Base-by-base conservation (phyloP, 2,797 vertebrate genomes). In the Amphiprion clarkii region DNA sequence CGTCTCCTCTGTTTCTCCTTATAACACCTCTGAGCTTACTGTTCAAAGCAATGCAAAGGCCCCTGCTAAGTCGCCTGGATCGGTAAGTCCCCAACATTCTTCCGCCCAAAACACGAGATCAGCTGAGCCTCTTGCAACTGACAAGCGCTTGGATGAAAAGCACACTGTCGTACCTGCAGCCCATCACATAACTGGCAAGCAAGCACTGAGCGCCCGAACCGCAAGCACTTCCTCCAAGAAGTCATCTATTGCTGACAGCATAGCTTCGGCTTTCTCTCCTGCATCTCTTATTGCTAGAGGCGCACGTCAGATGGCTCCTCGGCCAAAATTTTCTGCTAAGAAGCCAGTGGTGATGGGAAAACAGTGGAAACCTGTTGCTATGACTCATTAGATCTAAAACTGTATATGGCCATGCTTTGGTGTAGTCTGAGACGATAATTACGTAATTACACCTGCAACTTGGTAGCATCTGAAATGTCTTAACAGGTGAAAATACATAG, bases 241-340 rank as follows among this genome's bases (percentile, higher is more conserved):
- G 88, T 87, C 86, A 48, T 84, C 81, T 67, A 21, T 68, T 33
- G 82, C 58, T 79, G 75, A 86, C 62, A 85, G 66, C 90, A 85
- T 94, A 76, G 88, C 87, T 81, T 79, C 74, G 58, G 86, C 89
- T 74, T 93, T 89, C 74, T 91, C 92, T 78, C 88, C 93, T 57
- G 90, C 91, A 69, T 89, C 92, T 80, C 92, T 91, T 87, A 92
- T 93, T 73, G 92, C 95, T 67, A 81, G 91, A 84, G 90, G 87
- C 44, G 86, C 83, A 63, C 90, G 95, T 84, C 96, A 96, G 87
- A 92, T 96, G 90, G 96, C 97, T 86, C 98, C 98, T 0, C 95
- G 95, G 91, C 98, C 98, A 80, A 99, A 94, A 78, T 99, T 99
- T 92, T 98, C 97, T 66, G 98, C 98, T 68, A 99, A 96, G 95